Evolutionary conservation across 2,888 invertebrate genomes (phyloP).

Genomic region (Pandemis cinnamomeana): DNA sequence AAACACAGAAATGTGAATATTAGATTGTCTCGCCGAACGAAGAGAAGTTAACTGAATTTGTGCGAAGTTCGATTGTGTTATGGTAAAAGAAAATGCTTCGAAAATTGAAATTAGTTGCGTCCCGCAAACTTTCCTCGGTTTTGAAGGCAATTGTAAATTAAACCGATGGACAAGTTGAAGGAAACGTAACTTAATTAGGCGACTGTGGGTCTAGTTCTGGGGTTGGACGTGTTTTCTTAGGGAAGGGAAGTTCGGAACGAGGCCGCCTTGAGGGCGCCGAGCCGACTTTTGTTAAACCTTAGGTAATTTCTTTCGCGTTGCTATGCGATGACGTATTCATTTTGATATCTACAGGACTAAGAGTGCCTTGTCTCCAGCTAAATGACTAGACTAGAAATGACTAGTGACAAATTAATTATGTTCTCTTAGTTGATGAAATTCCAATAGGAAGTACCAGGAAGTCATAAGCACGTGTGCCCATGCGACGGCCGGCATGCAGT

Average conservation of each 20-base stretch:
- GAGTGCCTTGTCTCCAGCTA: not conserved
- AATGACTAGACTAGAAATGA: not conserved
- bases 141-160: constrained; percentile 44
- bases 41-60: constrained; percentile 34
- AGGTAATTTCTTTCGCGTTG: not conserved
- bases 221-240: constrained; percentile 32
- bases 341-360: not conserved
- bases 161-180: constrained; percentile 47
- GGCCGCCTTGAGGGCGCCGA: constrained; percentile 22
- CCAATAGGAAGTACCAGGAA: constrained; percentile 9
- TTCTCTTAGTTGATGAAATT: not conserved
- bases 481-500: constrained; percentile 13
- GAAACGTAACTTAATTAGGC: constrained; percentile 37
- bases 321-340: not conserved
- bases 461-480: constrained; percentile 18
- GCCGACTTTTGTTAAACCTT: not conserved
- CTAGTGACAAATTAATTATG: not conserved
- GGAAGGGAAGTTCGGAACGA: constrained; percentile 13
- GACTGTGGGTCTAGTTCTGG: constrained; percentile 26
- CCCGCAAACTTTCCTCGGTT: constrained; percentile 41
- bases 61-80: constrained; percentile 42
- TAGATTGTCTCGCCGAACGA: constrained; percentile 16
- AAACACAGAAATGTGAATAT: constrained; percentile 8
- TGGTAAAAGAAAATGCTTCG: constrained; percentile 43
- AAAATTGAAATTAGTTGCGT: constrained; percentile 44